These are phyloP conservation scores for Macrobrachium rosenbergii DNA, from an alignment of 1,140 invertebrate species.

Conservation along the genomic window DNA sequence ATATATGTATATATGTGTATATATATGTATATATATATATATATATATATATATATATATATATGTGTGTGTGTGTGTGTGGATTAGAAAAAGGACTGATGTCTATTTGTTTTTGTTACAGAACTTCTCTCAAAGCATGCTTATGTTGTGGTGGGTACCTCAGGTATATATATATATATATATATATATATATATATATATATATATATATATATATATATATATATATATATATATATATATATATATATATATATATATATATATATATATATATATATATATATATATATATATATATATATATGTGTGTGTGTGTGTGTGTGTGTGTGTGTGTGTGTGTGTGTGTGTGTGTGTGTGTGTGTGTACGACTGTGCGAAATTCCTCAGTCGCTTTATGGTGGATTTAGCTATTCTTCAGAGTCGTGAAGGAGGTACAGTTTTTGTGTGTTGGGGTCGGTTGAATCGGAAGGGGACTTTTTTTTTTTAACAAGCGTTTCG, in stretches of 20 bases:
- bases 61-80: not conserved
- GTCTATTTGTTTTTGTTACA: too few relatives aligned
- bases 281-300: not conserved
- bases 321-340: not conserved
- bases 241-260: slow-evolving; percentile 34
- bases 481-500: too few relatives aligned
- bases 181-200: slow-evolving; percentile 17
- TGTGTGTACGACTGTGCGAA: not conserved
- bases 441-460: too few relatives aligned
- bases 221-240: slow-evolving; percentile 26
- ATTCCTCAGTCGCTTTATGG: not conserved
- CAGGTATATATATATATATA: not conserved
- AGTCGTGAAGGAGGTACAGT: too few relatives aligned
- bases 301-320: slow-evolving; percentile 6
- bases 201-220: slow-evolving; percentile 23
- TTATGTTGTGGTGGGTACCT: too few relatives aligned
- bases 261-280: slow-evolving; percentile 2
- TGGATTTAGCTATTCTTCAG: too few relatives aligned
- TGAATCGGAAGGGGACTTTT: too few relatives aligned
- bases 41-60: not conserved
- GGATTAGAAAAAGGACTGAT: not conserved
- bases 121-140: too few relatives aligned
- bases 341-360: not conserved
- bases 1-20: not conserved
- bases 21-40: slow-evolving; percentile 1